Evolutionary conservation across 2,888 invertebrate species (phyloP), one percentile per base, ranked within the genome.

Genomic region (Tethea ocularis): DNA sequence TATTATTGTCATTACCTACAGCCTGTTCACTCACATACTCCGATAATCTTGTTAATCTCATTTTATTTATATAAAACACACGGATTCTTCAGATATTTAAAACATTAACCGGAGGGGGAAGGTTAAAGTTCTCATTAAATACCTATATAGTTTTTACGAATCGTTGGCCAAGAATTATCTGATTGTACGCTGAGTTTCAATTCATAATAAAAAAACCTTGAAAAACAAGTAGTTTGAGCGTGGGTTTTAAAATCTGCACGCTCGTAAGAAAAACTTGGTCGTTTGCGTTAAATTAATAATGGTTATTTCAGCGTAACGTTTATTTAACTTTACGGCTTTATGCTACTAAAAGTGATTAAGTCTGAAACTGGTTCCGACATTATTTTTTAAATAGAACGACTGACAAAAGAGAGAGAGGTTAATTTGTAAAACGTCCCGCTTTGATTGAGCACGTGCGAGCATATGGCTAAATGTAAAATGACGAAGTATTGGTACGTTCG

Each of bases 121-220:
- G 82, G 82, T 85, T 82, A 83, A 82, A 81, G 77, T 79, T 84
- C 83, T 75, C 83, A 83, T 86, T 80, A 80, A 75, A 73, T 74
- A 68, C 70, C 67, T 67, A 75, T 76, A 63, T 71, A 75, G 66
- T 78, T 84, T 84, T 85, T 83, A 76, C 74, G 67, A 77, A 81
- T 83, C 78, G 74, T 75, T 74, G 73, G 78, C 75, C 75, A 72
- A 76, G 67, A 81, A 78, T 78, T 77, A 82, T 82, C 78, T 72
- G 81, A 82, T 82, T 78, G 75, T 77, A 79, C 67, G 64, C 61
- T 7, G 20, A 69, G 66, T 69, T 69, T 64, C 61, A 63, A 72
- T 72, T 71, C 68, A 68, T 68, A 71, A 69, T 74, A 69, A 80
- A 68, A 80, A 82, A 80, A 61, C 72, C 78, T 80, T 80, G 78